Evolutionary conservation across 2,888 invertebrate species (phyloP).

Genomic region (Dimorphilus gyrociliatus): DNA sequence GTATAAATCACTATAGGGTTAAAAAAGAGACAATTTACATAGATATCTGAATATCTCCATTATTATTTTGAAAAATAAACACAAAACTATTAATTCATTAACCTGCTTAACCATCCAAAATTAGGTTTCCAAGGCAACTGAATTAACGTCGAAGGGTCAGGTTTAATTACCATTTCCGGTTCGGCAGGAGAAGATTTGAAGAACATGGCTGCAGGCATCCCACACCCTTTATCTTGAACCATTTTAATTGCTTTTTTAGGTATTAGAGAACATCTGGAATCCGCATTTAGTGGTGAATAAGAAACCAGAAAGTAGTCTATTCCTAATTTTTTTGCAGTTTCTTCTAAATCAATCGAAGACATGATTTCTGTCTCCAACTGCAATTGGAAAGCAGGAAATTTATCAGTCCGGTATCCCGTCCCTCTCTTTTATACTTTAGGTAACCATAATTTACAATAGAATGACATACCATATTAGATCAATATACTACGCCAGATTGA

Average conservation of each 20-base stretch:
- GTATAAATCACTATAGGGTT: constrained; percentile 12
- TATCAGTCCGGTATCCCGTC: no score
- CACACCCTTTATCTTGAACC: constrained; percentile 11
- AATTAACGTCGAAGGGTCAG: constrained; percentile 11
- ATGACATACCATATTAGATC: no score
- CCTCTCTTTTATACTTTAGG: no score
- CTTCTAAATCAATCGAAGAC: constrained; percentile 2
- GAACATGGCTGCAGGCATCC: constrained; percentile 9
- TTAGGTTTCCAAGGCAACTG: constrained; percentile 15
- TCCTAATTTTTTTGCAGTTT: constrained; percentile 10
- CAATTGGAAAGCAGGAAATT: no score
- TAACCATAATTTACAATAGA: no score
- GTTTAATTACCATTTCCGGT: constrained; percentile 12
- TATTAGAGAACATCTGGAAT: constrained; percentile 8
- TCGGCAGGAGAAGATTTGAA: constrained; percentile 10
- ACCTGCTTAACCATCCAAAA: constrained; percentile 13
- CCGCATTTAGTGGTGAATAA: constrained; percentile 11
- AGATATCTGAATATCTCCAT: no score
- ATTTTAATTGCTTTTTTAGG: constrained; percentile 10
- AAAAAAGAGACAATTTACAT: no score
- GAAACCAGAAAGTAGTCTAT: constrained; percentile 12
- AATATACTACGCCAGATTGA: no score
- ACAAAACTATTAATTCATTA: no score
- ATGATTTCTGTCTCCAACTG: no score
- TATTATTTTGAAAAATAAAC: no score